Conservation (phyloP, 2,113 vertebrate species). For the Cyanocitta stelleri region DNA sequence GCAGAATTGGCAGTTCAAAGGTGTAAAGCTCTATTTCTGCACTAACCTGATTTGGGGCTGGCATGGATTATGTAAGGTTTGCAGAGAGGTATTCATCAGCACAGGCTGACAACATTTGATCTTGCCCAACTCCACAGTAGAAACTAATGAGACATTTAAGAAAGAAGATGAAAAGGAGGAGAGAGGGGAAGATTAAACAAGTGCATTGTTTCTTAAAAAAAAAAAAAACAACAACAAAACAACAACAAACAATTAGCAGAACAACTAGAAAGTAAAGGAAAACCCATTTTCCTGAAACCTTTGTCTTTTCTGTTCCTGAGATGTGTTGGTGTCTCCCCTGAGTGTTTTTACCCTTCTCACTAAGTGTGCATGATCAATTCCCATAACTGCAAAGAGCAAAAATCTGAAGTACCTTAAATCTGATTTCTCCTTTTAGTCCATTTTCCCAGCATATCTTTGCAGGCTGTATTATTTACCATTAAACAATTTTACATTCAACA, state of each 20-base stretch:
- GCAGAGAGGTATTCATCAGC: not conserved
- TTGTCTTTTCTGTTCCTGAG: not conserved
- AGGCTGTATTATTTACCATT: not conserved
- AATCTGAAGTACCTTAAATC: not conserved
- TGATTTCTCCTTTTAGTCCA: not conserved
- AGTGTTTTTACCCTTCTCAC: not conserved
- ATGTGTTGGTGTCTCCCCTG: not conserved
- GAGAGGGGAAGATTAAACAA: not conserved
- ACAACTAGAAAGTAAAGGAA: not conserved
- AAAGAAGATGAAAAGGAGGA: not conserved
- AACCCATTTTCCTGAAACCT: not conserved
- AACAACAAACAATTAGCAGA: not conserved
- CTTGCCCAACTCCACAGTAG: not conserved
- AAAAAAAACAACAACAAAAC: not conserved
- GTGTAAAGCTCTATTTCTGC: not conserved
- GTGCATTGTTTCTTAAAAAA: not conserved
- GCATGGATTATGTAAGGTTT: not conserved
- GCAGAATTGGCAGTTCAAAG: not conserved
- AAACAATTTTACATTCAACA: not conserved
- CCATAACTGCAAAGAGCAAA: not conserved
- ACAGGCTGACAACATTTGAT: conserved; percentile 20
- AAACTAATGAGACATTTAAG: conserved; percentile 3
- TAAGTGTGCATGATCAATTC: not conserved
- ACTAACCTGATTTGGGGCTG: not conserved
- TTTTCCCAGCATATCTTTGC: not conserved